A percentile compares a stretch with the other conserved stretches of the same genome.
These are phyloP conservation scores for Plecturocebus donacophilus DNA, from an alignment of 2,113 vertebrate genomes.

Conservation along the genomic window DNA sequence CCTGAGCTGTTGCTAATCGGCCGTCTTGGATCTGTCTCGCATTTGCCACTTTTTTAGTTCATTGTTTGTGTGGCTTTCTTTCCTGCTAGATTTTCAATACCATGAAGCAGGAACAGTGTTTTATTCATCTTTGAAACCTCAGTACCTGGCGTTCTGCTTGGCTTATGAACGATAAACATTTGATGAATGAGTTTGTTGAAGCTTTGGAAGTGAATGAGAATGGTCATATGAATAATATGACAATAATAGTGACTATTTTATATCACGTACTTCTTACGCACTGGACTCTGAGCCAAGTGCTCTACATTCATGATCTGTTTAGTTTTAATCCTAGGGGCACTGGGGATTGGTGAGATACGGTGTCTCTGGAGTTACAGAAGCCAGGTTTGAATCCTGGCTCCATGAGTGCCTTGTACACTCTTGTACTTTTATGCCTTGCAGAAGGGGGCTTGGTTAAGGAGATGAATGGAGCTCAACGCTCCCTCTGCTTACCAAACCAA, in stretches of 20 bases:
- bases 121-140: background rate
- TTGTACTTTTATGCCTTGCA: background rate
- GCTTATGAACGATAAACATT: background rate
- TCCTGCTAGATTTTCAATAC: background rate
- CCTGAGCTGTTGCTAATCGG: too few relatives aligned
- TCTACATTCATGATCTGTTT: background rate
- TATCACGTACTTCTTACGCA: background rate
- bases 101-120: background rate
- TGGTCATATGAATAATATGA: background rate
- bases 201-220: background rate
- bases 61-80: background rate
- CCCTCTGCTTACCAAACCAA: background rate
- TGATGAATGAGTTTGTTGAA: slow-evolving; percentile 30
- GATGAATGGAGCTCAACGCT: too few relatives aligned
- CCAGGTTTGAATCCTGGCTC: background rate
- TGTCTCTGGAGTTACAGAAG: background rate
- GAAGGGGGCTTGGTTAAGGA: background rate
- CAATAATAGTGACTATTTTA: background rate
- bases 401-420: too few relatives aligned
- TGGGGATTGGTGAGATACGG: background rate
- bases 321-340: background rate
- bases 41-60: background rate
- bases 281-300: background rate
- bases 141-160: background rate
- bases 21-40: too few relatives aligned